Evolutionary conservation across 2,797 vertebrate species (phyloP).

Genomic region (Perodicticus potto): DNA sequence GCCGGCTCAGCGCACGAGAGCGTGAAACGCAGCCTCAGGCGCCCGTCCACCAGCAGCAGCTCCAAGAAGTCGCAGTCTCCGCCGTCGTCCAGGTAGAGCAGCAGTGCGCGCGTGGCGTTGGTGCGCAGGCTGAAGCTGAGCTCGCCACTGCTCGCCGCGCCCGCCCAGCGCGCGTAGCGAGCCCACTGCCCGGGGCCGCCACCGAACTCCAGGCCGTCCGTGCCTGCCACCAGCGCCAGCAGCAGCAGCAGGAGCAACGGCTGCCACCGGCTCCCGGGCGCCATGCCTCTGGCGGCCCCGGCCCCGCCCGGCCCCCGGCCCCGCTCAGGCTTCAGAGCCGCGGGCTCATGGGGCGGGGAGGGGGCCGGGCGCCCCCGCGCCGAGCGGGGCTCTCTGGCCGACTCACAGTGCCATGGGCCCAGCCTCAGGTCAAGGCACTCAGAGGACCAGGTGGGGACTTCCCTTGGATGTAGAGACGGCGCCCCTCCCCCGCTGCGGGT

Average conservation of each 20-base stretch:
- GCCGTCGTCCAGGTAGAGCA: conserved; percentile 96
- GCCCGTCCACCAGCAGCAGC: conserved; percentile 93
- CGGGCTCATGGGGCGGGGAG: conserved; percentile 79
- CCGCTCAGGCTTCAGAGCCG: conserved; percentile 81
- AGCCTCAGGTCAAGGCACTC: not conserved
- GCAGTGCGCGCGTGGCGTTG: conserved; percentile 93
- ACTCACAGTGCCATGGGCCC: conserved; percentile 80
- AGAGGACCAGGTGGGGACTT: conserved; percentile 38
- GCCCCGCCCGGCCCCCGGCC: conserved; percentile 76
- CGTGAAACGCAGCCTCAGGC: conserved; percentile 94
- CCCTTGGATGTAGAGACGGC: not conserved
- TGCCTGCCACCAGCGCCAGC: conserved; percentile 75
- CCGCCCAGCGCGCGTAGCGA: conserved; percentile 95
- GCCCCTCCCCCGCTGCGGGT: conserved; percentile 74
- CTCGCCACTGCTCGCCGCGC: conserved; percentile 91
- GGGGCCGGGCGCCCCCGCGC: conserved; percentile 77
- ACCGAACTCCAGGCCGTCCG: conserved; percentile 92
- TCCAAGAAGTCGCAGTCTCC: conserved; percentile 98
- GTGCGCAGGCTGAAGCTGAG: conserved; percentile 96
- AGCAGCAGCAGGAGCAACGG: conserved; percentile 69
- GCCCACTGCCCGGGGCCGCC: conserved; percentile 97
- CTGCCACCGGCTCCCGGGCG: conserved; percentile 66
- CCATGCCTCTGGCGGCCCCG: conserved; percentile 79
- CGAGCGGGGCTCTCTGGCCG: conserved; percentile 74
- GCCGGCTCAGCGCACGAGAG: conserved; percentile 96